Conservation (phyloP, 2,797 vertebrate genomes). For the Neopelma chrysocephalum region DNA sequence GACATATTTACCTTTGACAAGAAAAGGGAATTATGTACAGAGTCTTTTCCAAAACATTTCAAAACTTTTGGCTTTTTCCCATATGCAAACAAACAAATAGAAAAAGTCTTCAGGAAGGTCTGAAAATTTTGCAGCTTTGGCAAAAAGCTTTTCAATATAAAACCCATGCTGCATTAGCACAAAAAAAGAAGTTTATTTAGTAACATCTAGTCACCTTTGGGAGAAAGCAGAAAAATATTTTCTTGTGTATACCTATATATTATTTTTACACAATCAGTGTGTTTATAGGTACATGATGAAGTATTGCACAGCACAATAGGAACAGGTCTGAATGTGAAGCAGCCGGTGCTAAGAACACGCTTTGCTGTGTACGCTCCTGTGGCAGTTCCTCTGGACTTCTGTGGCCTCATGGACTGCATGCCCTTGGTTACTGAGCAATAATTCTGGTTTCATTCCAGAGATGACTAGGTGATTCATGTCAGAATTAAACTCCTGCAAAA, state of each 20-base stretch:
- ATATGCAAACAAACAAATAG: neutral
- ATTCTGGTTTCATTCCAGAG: neutral
- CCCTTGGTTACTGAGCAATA: neutral
- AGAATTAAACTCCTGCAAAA: neutral
- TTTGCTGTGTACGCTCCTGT: accelerated
- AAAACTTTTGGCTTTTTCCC: neutral
- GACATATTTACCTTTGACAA: neutral
- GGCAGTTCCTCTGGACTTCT: neutral
- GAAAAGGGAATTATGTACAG: neutral
- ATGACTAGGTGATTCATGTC: neutral
- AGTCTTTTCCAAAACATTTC: neutral
- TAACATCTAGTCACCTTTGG: neutral
- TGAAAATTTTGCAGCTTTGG: neutral
- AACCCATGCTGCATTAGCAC: neutral
- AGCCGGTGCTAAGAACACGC: neutral
- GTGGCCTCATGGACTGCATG: neutral
- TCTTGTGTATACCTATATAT: neutral
- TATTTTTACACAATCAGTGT: neutral
- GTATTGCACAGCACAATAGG: neutral
- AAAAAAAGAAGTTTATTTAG: neutral
- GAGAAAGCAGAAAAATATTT: neutral
- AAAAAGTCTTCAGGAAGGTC: neutral
- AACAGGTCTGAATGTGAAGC: neutral
- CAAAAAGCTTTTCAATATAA: neutral
- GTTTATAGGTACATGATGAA: neutral